Evolutionary conservation across 2,888 invertebrate species (phyloP).

Genomic region (Pollenia labialis): DNA sequence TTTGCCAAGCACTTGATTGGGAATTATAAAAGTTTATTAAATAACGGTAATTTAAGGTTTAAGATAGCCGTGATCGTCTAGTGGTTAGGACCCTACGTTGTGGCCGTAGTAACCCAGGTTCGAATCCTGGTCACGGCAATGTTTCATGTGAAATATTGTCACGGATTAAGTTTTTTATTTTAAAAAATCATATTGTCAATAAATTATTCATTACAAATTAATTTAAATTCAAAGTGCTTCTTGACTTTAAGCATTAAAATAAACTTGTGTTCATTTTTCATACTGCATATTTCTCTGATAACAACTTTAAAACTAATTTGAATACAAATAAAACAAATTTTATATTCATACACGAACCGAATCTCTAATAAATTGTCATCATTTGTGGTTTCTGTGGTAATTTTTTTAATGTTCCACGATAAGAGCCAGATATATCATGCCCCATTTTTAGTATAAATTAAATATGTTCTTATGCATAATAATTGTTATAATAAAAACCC

Average conservation of each 20-base stretch:
- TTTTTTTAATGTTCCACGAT: too few species aligned
- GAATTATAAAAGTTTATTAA: too few species aligned
- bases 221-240: too few species aligned
- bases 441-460: background rate
- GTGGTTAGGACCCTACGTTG: slow-evolving; percentile 84
- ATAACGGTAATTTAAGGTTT: background rate
- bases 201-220: too few species aligned
- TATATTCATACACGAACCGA: background rate
- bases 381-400: slow-evolving; percentile 62
- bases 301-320: too few species aligned
- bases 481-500: slow-evolving; percentile 4
- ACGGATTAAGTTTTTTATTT: slow-evolving; percentile 22
- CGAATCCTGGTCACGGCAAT: slow-evolving; percentile 83
- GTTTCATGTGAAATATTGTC: slow-evolving; percentile 46
- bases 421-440: background rate
- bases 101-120: slow-evolving; percentile 84
- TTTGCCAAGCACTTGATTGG: too few species aligned
- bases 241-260: too few species aligned
- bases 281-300: too few species aligned
- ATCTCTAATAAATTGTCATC: slow-evolving; percentile 50
- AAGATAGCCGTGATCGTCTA: slow-evolving; percentile 83
- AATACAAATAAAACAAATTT: too few species aligned
- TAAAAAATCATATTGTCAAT: too few species aligned
- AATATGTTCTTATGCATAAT: background rate
- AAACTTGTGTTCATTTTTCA: too few species aligned